Evolutionary conservation across 2,797 vertebrate genomes (phyloP), one percentile per base, ranked within the genome.

Genomic region (Xenentodon cancila): DNA sequence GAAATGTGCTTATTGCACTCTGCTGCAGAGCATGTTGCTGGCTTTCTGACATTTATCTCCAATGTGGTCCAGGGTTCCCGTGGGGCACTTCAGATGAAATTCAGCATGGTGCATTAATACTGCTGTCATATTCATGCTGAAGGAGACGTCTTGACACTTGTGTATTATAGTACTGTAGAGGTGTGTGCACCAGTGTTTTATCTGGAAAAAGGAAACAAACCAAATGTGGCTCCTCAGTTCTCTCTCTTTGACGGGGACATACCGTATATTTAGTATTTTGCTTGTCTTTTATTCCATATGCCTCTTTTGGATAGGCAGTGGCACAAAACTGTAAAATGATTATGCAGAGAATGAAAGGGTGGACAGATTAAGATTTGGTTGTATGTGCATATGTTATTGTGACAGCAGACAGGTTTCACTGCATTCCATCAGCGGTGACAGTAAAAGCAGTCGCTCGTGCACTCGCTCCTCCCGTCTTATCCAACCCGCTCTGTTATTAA

Each of bases 401-500:
- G 69, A 12, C 34, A 37, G 34, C 9, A 37, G 34, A 57, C 74
- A 75, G 56, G 58, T 67, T 76, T 61, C 32, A 34, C 61, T 32
- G 42, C 53, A 61, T 77, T 50, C 75, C 59, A 51, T 21, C 19
- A 59, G 30, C 37, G 78, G 60, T 80, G 81, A 77, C 78, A 77
- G 75, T 53, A 43, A 65, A 67, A 58, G 73, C 59, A 69, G 66
- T 54, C 57, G 64, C 69, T 54, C 53, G 48, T 42, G n/a, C 53
- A 17, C 74, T 64, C 53, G 42, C 80, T 82, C 50, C 60, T 53
- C 62, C 64, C 71, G 57, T 69, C 65, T 71, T 75, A 30, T 54
- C 71, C 81, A 75, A 73, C 80, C 83, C 12, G 61, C 75, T 85
- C 68, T 70, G 86, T 91, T 87, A 87, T 90, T 89, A 90, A 91